Conservation (phyloP, 2,888 invertebrate genomes). For the Barypeithes pellucidus region DNA sequence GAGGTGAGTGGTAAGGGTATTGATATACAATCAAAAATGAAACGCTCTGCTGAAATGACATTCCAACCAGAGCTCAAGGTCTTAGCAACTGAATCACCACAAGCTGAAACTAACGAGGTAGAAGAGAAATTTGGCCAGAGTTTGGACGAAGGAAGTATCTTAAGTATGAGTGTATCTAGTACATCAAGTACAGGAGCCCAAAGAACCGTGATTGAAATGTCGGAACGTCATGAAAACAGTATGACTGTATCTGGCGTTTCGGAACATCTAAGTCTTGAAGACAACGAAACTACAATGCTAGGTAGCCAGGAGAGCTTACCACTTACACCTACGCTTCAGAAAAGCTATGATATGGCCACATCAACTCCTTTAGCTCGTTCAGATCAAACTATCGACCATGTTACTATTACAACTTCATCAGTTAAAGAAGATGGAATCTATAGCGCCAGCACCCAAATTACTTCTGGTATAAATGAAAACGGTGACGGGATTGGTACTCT, state of each 20-base stretch:
- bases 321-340: constrained; percentile 58
- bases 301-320: constrained; percentile 65
- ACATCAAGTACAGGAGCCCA: constrained; percentile 72
- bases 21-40: constrained; percentile 83
- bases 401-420: constrained; percentile 73
- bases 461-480: constrained; percentile 68
- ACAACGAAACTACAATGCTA: constrained; percentile 62
- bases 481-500: constrained; percentile 53
- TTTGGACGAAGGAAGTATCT: constrained; percentile 75
- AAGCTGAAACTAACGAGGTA: constrained; percentile 66
- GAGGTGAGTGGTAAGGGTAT: constrained; percentile 71
- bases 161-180: constrained; percentile 76
- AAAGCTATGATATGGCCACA: constrained; percentile 67
- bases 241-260: constrained; percentile 70
- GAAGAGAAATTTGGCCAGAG: constrained; percentile 75
- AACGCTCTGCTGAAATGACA: constrained; percentile 92
- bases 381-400: constrained; percentile 68
- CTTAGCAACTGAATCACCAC: constrained; percentile 71
- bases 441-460: constrained; percentile 74
- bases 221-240: constrained; percentile 69
- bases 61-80: constrained; percentile 79
- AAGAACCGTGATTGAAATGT: constrained; percentile 70
- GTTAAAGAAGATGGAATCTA: constrained; percentile 71
- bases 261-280: constrained; percentile 70
- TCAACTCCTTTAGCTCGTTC: constrained; percentile 63